Evolutionary conservation across 2,797 vertebrate species (phyloP).

Genomic region (Lepidocolaptes lacrymiger): DNA sequence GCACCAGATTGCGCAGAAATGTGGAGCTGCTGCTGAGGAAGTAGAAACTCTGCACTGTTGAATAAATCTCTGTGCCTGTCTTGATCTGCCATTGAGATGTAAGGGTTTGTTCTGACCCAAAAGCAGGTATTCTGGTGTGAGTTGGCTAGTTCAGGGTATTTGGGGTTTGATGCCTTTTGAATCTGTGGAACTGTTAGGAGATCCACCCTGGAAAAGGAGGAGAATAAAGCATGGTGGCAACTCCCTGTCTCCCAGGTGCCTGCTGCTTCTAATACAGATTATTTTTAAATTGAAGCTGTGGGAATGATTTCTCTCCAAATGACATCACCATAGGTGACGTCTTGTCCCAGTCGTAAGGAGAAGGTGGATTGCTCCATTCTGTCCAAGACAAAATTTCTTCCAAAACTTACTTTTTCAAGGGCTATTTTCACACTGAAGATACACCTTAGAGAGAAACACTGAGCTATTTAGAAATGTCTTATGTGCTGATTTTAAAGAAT

Average conservation of each 20-base stretch:
- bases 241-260: not conserved
- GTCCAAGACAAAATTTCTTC: not conserved
- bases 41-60: rapidly evolving
- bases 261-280: not conserved
- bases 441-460: not conserved
- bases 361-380: not conserved
- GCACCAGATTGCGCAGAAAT: not conserved
- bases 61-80: not conserved
- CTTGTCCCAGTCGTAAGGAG: not conserved
- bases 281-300: not conserved
- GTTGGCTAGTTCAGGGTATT: not conserved
- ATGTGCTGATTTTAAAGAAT: not conserved
- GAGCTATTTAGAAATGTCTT: not conserved
- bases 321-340: not conserved
- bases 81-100: not conserved
- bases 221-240: not conserved
- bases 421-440: not conserved
- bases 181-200: not conserved
- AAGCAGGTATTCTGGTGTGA: not conserved
- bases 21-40: not conserved
- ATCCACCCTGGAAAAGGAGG: not conserved
- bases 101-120: not conserved
- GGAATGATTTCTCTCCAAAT: not conserved
- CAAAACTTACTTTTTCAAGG: not conserved
- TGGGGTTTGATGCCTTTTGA: not conserved